These are phyloP conservation scores for Actenoides hombroni DNA, from an alignment of 2,113 vertebrate genomes.

Conservation along the genomic window DNA sequence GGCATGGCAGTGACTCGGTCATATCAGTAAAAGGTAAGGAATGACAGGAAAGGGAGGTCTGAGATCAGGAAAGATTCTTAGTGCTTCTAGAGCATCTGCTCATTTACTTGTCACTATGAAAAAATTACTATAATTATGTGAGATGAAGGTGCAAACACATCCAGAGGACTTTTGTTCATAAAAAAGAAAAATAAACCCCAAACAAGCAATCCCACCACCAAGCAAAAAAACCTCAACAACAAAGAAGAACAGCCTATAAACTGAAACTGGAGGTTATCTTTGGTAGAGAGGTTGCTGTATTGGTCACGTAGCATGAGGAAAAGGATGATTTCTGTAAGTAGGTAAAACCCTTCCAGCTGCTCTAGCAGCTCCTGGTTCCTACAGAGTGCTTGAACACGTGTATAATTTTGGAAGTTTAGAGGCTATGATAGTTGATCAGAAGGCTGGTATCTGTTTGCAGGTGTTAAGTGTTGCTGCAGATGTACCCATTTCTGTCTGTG, in stretches of 20 bases:
- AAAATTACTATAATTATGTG: neutral
- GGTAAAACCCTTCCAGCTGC: neutral
- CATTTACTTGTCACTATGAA: neutral
- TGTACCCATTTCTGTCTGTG: neutral
- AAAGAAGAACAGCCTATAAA: neutral
- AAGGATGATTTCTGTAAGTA: neutral
- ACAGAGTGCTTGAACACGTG: neutral
- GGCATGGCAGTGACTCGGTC: neutral
- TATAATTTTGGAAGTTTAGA: neutral
- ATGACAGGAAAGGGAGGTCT: neutral
- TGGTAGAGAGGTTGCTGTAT: neutral
- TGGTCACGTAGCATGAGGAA: neutral
- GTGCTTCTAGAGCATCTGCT: neutral
- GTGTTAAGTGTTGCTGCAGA: neutral
- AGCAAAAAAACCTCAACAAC: neutral
- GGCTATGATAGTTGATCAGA: neutral
- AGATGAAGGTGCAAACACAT: neutral
- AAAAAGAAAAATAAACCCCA: neutral
- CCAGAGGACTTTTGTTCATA: neutral
- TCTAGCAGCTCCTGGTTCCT: neutral
- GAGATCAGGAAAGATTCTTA: neutral
- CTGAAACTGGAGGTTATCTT: neutral
- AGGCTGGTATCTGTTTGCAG: neutral
- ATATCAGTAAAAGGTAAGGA: neutral
- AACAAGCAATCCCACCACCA: no score